Evolutionary conservation across 1,140 invertebrate genomes (phyloP), one percentile per base, ranked within the genome.

Genomic region (Zophobas morio): DNA sequence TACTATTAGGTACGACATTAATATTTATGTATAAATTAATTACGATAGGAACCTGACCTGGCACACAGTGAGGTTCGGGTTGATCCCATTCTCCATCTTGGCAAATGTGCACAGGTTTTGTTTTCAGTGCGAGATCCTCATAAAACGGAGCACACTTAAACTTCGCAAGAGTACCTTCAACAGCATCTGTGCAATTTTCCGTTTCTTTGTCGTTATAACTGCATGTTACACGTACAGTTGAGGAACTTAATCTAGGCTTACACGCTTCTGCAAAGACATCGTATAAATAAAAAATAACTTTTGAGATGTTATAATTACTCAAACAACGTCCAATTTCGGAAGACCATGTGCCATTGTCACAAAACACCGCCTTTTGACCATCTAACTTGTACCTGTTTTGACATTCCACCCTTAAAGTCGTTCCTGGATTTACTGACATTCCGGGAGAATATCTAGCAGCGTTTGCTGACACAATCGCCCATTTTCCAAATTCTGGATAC

Each of bases 401-500:
- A 42, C 81, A 82, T 1, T 3, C 0, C n/a, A 76, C 46, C 0
- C 35, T 6, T 32, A 76, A 40, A 35, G 39, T 56, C 0, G 75
- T 71, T 1, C 75, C 75, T 2, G 49, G 1, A 6, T 4, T n/a
- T 1, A 76, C 57, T 6, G 20, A 34, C 6, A 40, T 42, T 34
- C 77, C 77, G 6, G 77, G 57, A 37, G 32, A 33, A 35, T 49
- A 63, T 1, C 37, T 34, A 8, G 40, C n/a, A 6, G 8, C 20
- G 1, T 1, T 20, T 5, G 5, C 42, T 1, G 32, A 66, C 8
- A 74, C 36, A 20, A 20, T 20, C 2, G 20, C 6, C 81, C 81
- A 82, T 56, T 75, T 40, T 1, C 81, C 81, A 6, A 70, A 54
- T 33, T 40, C 70, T 0, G 81, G 81, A n/a, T 82, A 75, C 1